These are phyloP conservation scores for Natrix natrix DNA, from an alignment of 2,797 vertebrate species.

Conservation along the genomic window DNA sequence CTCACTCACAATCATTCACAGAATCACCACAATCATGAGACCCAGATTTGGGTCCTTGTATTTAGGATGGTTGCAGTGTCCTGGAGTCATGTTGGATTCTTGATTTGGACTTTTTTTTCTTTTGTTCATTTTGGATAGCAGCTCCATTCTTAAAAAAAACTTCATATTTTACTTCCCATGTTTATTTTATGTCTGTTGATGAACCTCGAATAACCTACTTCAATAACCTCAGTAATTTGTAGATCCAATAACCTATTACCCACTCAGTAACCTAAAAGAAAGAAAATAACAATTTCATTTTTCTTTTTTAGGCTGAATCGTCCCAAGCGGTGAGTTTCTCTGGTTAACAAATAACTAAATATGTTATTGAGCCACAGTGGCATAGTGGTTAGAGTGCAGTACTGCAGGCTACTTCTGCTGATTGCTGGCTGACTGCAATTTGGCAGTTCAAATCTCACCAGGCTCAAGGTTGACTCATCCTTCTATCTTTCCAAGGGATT, in stretches of 20 bases:
- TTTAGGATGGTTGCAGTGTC: too few species aligned
- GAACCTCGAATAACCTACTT: background rate
- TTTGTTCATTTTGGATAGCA: background rate
- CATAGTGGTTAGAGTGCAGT: too few species aligned
- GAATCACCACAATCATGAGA: too few species aligned
- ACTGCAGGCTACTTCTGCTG: too few species aligned
- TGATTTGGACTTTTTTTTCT: background rate
- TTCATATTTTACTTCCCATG: background rate
- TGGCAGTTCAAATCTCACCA: too few species aligned
- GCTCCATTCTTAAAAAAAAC: background rate
- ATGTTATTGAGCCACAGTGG: too few species aligned
- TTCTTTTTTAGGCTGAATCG: rapidly evolving
- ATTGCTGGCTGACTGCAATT: too few species aligned
- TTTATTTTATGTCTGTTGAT: background rate
- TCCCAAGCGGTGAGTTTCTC: rapidly evolving
- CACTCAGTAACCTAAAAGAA: background rate
- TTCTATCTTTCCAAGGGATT: too few species aligned
- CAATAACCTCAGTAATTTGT: background rate
- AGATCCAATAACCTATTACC: background rate
- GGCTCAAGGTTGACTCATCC: too few species aligned
- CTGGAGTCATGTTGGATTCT: background rate
- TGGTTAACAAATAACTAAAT: background rate
- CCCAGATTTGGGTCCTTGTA: too few species aligned
- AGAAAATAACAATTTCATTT: background rate
- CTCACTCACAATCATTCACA: too few species aligned